Conservation (phyloP, 2,888 invertebrate species). For the Pilophorus perplexus region DNA sequence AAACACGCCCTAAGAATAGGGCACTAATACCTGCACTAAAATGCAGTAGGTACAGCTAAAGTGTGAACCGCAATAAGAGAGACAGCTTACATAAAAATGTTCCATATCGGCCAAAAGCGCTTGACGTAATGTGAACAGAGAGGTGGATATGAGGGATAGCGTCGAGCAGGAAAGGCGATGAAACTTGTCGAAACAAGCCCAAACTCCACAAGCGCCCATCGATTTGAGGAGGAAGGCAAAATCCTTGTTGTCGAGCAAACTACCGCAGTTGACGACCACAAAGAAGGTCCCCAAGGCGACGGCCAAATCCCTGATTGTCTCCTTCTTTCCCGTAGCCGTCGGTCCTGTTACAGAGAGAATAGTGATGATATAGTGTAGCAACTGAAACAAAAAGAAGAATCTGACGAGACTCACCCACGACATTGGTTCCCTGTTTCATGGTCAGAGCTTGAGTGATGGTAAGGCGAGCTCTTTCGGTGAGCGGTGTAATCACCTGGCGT, state of each 20-base stretch:
- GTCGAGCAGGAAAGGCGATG: conserved; percentile 91
- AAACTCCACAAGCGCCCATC: conserved; percentile 83
- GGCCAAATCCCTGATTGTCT: conserved; percentile 87
- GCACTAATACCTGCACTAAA: no score
- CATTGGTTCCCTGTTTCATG: conserved; percentile 88
- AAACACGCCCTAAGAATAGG: no score
- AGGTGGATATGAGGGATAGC: conserved; percentile 70
- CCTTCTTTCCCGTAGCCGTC: conserved; percentile 85
- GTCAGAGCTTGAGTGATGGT: conserved; percentile 90
- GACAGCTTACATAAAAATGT: conserved; percentile 20
- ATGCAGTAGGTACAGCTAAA: no score
- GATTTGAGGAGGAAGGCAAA: conserved; percentile 74
- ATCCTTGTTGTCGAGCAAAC: conserved; percentile 88
- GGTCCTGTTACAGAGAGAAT: conserved; percentile 57
- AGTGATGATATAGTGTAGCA: not conserved
- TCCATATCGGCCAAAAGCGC: not conserved
- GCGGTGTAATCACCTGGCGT: conserved; percentile 76
- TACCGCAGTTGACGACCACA: conserved; percentile 87
- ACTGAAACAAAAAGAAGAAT: not conserved
- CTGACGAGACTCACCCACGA: conserved; percentile 63
- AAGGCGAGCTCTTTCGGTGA: conserved; percentile 88
- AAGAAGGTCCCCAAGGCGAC: conserved; percentile 82
- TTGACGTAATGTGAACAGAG: not conserved
- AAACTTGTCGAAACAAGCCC: conserved; percentile 96
- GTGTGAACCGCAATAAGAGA: no score